phyloP scores from a whole-genome alignment of 2,113 vertebrate species.

The Gallinago paraguaiae region DNA sequence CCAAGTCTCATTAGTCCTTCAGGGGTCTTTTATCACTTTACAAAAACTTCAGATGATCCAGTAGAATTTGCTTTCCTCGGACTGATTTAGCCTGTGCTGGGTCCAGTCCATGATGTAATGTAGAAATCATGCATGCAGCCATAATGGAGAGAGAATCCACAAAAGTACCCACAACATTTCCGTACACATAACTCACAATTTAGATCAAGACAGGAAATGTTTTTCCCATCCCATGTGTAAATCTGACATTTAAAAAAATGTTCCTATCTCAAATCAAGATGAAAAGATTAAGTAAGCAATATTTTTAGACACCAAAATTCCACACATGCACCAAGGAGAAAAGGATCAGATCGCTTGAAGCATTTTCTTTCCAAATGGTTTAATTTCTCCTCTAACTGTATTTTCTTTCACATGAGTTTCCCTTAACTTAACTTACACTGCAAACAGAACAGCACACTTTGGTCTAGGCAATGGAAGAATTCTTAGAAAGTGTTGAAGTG shows the following conservation, averaged over 20 bases:
- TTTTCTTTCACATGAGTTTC: not conserved
- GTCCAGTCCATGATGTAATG: slow-evolving; percentile 34
- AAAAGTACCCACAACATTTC: slow-evolving; percentile 47
- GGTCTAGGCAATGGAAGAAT: not conserved
- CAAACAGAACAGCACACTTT: not conserved
- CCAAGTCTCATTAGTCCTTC: slow-evolving; percentile 9
- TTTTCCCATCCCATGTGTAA: slow-evolving; percentile 55
- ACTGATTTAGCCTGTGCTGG: not conserved
- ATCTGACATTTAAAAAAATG: slow-evolving; percentile 25
- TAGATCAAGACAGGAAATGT: slow-evolving; percentile 43
- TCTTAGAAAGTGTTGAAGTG: not conserved
- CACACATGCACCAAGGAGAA: not conserved
- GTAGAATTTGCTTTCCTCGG: slow-evolving; percentile 11
- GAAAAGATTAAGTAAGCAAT: not conserved
- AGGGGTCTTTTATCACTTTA: slow-evolving; percentile 13
- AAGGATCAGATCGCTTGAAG: not conserved
- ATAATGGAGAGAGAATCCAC: slow-evolving; percentile 31
- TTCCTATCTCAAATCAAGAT: slow-evolving; percentile 25
- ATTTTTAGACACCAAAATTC: slow-evolving; percentile 35
- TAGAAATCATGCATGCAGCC: not conserved
- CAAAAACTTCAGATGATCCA: slow-evolving; percentile 4
- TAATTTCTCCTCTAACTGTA: not conserved
- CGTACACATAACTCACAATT: slow-evolving; percentile 16
- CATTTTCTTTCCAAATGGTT: not conserved
- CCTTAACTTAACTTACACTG: not conserved